Base-by-base conservation (phyloP, 2,888 invertebrate species). In the Pediacus dermestoides region DNA sequence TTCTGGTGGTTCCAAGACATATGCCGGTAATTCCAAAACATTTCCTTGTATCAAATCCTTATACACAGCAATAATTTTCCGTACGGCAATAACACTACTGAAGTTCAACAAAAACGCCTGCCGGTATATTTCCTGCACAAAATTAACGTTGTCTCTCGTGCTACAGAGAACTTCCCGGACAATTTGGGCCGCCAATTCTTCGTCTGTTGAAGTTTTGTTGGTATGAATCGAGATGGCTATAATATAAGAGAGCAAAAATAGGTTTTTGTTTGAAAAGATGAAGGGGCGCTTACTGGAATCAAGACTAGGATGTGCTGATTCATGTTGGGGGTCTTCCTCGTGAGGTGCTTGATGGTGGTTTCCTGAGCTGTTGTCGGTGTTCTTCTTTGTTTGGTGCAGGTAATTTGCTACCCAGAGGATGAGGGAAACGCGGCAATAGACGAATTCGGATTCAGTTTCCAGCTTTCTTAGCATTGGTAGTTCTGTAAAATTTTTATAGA, bases 21-120 rank as follows among this genome's bases (percentile, higher is more conserved):
- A 92, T 0, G 85, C 81, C 0, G 90, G 91, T 38, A 88, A 75
- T 64, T 87, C 87, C 39, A 78, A 69, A 55, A 83, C 81, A 64
- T 84, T 88, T 72, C 54, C 82, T 61, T 90, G 90, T 72, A 96
- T 93, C 86, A 96, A 89, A 68, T 96, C 94, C 66, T 91, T 88
- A 66, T 96, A 96, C 2, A 94, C 86, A 26, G 86, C 82, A 52
- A 96, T 90, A 25, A 93, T 90, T 57, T 88, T 83, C 30, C 91
- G 75, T 43, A 91, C 86, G 3, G 94, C 90, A 45, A 85, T 82
- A 8, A 91, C 87, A 67, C 93, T 90, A 35, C 57, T 60, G 67
- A 94, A 93, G 49, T 90, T 88, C 57, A 95, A 73, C 30, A 94
- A 74, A 71, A 95, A 90, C 16, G 93, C 92, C 71, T 95, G 93